Conservation (phyloP, 2,888 invertebrate genomes). For the Hydroisotoma schaefferi region DNA sequence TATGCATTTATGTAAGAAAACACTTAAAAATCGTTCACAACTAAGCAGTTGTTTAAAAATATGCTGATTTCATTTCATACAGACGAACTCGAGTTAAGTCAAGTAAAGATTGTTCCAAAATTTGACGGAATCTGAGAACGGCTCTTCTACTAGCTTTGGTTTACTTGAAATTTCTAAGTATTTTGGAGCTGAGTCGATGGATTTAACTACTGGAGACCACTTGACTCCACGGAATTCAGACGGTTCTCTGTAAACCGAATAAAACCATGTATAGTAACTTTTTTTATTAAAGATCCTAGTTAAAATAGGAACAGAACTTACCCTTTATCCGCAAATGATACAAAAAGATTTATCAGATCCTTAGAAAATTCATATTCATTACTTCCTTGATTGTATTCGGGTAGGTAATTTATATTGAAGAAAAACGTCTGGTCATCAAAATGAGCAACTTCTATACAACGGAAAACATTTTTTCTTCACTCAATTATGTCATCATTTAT, state of each 20-base stretch:
- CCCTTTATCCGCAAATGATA: slow-evolving; percentile 8
- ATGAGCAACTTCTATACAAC: slow-evolving; percentile 4
- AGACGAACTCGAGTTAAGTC: background rate
- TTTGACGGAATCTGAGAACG: background rate
- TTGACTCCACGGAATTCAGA: slow-evolving; percentile 4
- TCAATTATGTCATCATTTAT: no score
- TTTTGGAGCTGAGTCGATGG: background rate
- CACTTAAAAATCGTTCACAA: no score
- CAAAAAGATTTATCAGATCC: slow-evolving; percentile 2
- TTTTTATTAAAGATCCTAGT: no score
- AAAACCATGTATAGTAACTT: background rate
- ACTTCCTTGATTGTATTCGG: slow-evolving; percentile 1
- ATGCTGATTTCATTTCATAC: no score
- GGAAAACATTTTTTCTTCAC: no score
- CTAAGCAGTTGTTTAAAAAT: no score
- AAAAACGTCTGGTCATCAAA: slow-evolving; percentile 15
- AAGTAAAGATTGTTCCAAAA: slow-evolving; percentile 7
- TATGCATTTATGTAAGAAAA: no score
- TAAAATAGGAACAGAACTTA: background rate
- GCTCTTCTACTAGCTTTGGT: slow-evolving; percentile 5
- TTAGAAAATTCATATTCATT: slow-evolving; percentile 8
- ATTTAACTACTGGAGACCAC: background rate
- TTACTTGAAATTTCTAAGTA: slow-evolving; percentile 10
- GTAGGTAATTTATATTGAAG: slow-evolving; percentile 10
- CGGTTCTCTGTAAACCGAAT: background rate